Conservation (phyloP, 2,888 invertebrate genomes). For the Charanyca ferruginea region DNA sequence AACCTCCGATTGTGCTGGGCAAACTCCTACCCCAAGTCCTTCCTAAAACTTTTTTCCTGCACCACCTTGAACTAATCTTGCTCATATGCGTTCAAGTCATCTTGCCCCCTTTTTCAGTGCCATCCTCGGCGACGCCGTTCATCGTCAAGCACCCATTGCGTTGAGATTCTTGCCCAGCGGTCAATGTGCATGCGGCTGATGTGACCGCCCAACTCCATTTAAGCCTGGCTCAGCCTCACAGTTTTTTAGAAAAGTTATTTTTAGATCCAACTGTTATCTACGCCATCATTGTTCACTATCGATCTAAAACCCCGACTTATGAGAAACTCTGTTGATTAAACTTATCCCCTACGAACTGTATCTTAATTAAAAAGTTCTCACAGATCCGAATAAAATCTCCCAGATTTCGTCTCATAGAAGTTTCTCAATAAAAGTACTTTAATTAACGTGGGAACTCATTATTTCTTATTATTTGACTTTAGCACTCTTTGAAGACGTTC, state of each 20-base stretch:
- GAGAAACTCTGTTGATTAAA: constrained; percentile 49
- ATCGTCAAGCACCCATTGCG: too few relatives aligned
- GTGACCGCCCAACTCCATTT: too few relatives aligned
- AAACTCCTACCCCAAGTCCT: too few relatives aligned
- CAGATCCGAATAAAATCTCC: constrained; percentile 66
- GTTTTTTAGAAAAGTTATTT: background rate
- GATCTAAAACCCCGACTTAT: constrained; percentile 28
- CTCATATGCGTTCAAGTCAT: too few relatives aligned
- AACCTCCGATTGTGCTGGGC: too few relatives aligned
- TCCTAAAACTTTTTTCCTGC: too few relatives aligned
- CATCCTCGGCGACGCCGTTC: too few relatives aligned
- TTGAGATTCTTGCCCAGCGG: too few relatives aligned
- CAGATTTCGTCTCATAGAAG: constrained; percentile 65
- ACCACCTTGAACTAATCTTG: too few relatives aligned
- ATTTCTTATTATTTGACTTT: constrained; percentile 70
- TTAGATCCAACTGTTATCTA: background rate
- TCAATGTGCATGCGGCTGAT: too few relatives aligned
- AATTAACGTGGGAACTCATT: constrained; percentile 72
- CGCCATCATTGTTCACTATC: constrained; percentile 17
- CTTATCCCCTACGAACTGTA: constrained; percentile 44
- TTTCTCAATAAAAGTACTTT: constrained; percentile 66
- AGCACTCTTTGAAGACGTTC: constrained; percentile 33
- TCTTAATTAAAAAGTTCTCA: constrained; percentile 73
- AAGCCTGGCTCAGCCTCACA: too few relatives aligned
- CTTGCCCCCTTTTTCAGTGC: too few relatives aligned